phyloP scores from a whole-genome alignment of 2,797 vertebrate genomes.

The Sebastiscus tertius region DNA sequence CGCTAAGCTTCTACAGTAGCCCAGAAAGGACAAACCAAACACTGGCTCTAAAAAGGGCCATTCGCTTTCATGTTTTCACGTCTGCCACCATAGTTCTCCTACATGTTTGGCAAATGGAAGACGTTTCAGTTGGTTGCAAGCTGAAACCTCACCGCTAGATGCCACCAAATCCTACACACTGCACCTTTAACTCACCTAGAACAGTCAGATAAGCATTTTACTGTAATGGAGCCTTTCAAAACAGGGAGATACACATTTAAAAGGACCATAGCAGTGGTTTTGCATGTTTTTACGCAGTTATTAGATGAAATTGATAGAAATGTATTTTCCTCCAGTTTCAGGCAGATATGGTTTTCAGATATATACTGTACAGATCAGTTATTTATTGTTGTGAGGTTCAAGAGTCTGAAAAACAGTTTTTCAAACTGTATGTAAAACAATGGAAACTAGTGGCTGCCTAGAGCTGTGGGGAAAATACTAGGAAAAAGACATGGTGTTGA shows the following conservation, averaged over 20 bases:
- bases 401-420: not conserved
- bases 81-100: too few species aligned
- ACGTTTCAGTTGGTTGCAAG: not conserved
- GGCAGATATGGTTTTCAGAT: not conserved
- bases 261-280: not conserved
- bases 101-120: accelerated
- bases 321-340: not conserved
- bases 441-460: not conserved
- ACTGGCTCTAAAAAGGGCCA: too few species aligned
- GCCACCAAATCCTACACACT: too few species aligned
- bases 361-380: not conserved
- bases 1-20: too few species aligned
- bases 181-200: not conserved
- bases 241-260: not conserved
- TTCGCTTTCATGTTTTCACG: too few species aligned
- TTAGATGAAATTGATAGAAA: too few species aligned
- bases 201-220: not conserved
- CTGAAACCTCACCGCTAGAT: not conserved
- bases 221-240: not conserved
- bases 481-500: not conserved
- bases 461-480: not conserved
- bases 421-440: not conserved
- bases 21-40: too few species aligned
- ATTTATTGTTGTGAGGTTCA: not conserved
- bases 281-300: not conserved